Base-by-base conservation (phyloP, 2,797 vertebrate genomes). In the Telmatherina bonti region DNA sequence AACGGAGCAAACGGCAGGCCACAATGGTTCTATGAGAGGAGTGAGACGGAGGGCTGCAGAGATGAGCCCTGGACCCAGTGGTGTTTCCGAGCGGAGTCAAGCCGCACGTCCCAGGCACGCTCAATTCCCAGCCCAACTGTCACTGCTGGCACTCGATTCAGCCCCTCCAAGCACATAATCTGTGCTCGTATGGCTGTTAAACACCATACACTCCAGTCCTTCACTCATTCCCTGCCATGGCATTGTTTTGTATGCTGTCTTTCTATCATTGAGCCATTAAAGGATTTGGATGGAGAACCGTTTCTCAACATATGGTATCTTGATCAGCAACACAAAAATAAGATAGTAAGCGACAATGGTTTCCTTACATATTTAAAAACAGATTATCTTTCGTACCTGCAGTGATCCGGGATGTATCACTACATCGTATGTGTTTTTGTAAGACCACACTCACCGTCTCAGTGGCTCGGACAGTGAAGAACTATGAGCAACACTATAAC, bases 81-180 rank as follows among this genome's bases (percentile, higher is more conserved):
- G 90, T 91, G 92, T 90, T 91, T 92, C 91, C 74, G 82, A 88
- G 81, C 83, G 81, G 89, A 92, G 87, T 91, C 84, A 61, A 89
- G 83, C 86, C 81, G 78, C 82, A 85, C 84, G 86, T 92, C 91
- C 87, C 82, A 73, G 90, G 92, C 87, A 83, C 79, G 55, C 86
- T 88, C 92, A 94, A 95, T 92, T 94, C 94, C 94, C 94, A 93
- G 89, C 91, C 94, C 95, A 95, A 95, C 94, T 95, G 95, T 95
- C 94, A 92, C 84, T 93, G 90, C 92, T 95, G 94, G 94, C 93
- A 94, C 88, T 81, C 85, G 62, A 81, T 80, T 90, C 91, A 89
- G 87, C 85, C 90, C 91, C 90, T 94, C 92, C 92, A 93, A 93
- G 93, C 94, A 92, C 91, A 94, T 93, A 94, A 95, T 95, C 93